Base-by-base conservation (phyloP, 2,113 vertebrate species). In the Podiceps cristatus region DNA sequence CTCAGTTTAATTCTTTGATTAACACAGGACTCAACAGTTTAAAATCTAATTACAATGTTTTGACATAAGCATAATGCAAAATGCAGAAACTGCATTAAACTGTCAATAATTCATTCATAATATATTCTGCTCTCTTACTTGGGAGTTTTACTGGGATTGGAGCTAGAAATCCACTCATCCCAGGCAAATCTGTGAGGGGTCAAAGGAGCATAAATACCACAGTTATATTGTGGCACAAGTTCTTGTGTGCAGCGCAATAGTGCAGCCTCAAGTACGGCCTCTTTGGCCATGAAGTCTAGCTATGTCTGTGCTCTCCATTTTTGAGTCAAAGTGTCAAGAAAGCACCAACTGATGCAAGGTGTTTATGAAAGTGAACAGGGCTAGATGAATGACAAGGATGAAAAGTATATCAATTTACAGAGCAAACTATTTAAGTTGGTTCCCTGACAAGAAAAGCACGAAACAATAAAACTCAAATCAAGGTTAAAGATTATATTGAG, bases 241-340 rank as follows among this genome's bases (percentile, higher is more conserved):
- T 56, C 18, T 8, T n/a, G 16, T 8, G 27, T n/a, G 11, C 3
- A 68, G 17, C 24, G 12, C 35, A 86, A 50, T 4, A 80, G 29
- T 1, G 7, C 10, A 25, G 56, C 44, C 33, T 73, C 64, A 18
- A 60, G 24, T 5, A 2, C 2, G 20, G 24, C 53, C 63, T 42
- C 55, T 60, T 11, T 8, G 49, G 25, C 58, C 45, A 71, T 3
- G 0, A 1, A 49, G 37, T 29, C 27, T 23, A 40, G 35, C 23
- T 37, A 22, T 13, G 40, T 24, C 28, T 74, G 63, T 24, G 44
- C 77, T 77, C 64, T 80, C 52, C 45, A 44, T 28, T 75, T 69
- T 44, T 5, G 42, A 88, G 13, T 13, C 18, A 42, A 37, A 64
- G 28, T 15, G 2, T 25, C 49, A 62, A 31, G 47, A 56, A 74